Conservation (phyloP, 2,113 vertebrate genomes). For the Cathartes aura region DNA sequence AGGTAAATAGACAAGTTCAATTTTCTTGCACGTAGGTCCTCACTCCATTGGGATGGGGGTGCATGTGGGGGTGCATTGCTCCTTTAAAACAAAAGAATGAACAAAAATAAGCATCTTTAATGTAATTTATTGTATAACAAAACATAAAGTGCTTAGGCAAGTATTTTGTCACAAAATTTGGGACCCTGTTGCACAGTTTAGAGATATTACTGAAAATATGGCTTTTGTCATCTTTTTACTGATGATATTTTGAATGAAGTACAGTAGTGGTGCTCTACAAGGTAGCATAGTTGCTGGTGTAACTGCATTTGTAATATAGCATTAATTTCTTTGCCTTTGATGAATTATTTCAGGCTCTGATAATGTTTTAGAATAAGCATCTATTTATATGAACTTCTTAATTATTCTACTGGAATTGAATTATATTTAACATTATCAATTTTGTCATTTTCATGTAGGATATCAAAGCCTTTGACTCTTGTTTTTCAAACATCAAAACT, state of each 20-base stretch:
- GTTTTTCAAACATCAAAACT: constrained; percentile 84
- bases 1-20: constrained; percentile 74
- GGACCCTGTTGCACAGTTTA: not conserved
- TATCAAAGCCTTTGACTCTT: constrained; percentile 89
- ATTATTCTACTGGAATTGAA: not conserved
- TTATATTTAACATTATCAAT: not conserved
- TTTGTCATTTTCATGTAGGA: constrained; percentile 79
- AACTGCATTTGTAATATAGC: not conserved
- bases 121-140: not conserved
- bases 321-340: not conserved
- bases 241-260: not conserved
- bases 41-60: not conserved
- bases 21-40: not conserved
- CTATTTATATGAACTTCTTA: not conserved
- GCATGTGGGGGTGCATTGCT: not conserved
- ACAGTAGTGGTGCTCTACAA: not conserved
- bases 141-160: not conserved
- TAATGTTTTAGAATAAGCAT: not conserved
- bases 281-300: not conserved
- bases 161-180: not conserved
- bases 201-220: not conserved
- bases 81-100: not conserved
- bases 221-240: not conserved
- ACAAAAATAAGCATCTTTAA: not conserved
- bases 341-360: not conserved